Evolutionary conservation across 2,113 vertebrate species (phyloP), one percentile per base, ranked within the genome.

Genomic region (Sigmodon hispidus): DNA sequence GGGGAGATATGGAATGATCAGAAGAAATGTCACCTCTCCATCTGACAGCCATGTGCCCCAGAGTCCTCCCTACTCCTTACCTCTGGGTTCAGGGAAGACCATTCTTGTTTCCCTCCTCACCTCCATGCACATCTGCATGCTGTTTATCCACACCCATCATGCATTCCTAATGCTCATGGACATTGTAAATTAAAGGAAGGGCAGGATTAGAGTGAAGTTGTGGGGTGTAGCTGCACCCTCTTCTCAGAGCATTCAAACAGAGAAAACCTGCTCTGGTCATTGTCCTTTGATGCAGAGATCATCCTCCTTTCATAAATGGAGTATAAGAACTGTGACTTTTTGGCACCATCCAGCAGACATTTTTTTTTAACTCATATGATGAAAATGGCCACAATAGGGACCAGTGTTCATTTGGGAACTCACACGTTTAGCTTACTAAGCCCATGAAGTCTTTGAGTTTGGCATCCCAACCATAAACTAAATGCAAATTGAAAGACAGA

Each of bases 1-100:
- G 75, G 69, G 92, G 55, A 57, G 52, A 29, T 0, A 3, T 2
- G 13, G 24, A 17, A 2, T 1, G 29, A 31, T 1, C 17, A 0
- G 24, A 40, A 83, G 55, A 59, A 67, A 83, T 0, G 45, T 5
- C 63, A 16, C 48, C 19, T 61, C 19, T 79, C 63, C 80, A 15
- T 48, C 43, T 7, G 43, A n/a, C 63, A 57, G 76, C 69, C 12
- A 4, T 89, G 65, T 52, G 45, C 59, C 65, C 72, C 0, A 26
- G 59, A 40, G 2, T 29, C 85, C 36, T 73, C 45, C 45, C 29
- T 7, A 12, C 6, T 3, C 67, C 73, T 50, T 65, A 15, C 90
- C 55, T 93, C 17, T 24, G 26, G 61, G 77, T 59, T 31, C 93
- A 8, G 50, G 75, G 79, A 48, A 59, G 63, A 22, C 59, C 57